Percentiles rank a stretch among this genome's conserved stretches.
phyloP scores from a whole-genome alignment of 1,140 invertebrate species.

The Euwallacea similis region DNA sequence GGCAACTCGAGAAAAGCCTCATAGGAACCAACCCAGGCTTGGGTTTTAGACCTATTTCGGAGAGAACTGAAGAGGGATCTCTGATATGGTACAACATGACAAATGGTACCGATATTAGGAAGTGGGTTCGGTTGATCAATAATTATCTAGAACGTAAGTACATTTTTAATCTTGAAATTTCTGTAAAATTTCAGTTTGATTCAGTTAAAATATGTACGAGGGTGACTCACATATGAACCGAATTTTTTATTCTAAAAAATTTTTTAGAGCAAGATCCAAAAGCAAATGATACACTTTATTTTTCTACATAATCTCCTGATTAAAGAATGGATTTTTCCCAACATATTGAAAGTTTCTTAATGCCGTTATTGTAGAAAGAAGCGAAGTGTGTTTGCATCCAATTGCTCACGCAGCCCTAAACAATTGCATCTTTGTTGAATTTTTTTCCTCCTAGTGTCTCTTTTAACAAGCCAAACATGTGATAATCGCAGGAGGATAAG shows the following conservation, averaged over 20 bases:
- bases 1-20: conserved; percentile 70
- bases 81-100: conserved; percentile 78
- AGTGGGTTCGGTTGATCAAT: conserved; percentile 70
- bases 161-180: background rate
- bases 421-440: too few relatives aligned
- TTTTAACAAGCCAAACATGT: too few relatives aligned
- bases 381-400: too few relatives aligned
- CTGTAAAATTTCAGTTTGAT: background rate
- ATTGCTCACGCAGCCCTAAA: too few relatives aligned
- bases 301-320: too few relatives aligned
- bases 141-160: conserved; percentile 70
- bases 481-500: too few relatives aligned
- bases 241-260: conserved; percentile 1
- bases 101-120: conserved; percentile 65
- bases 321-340: too few relatives aligned
- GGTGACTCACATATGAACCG: background rate
- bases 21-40: conserved; percentile 89
- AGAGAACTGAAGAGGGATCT: conserved; percentile 73
- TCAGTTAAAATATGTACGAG: background rate
- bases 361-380: too few relatives aligned
- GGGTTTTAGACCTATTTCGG: conserved; percentile 83
- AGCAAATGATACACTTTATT: background rate
- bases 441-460: too few relatives aligned
- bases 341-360: too few relatives aligned
- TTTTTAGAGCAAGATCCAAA: too few relatives aligned